A percentile compares a stretch with the other conserved stretches of the same genome.
Evolutionary conservation across 2,888 invertebrate genomes (phyloP).

Genomic region (Helleia helle): DNA sequence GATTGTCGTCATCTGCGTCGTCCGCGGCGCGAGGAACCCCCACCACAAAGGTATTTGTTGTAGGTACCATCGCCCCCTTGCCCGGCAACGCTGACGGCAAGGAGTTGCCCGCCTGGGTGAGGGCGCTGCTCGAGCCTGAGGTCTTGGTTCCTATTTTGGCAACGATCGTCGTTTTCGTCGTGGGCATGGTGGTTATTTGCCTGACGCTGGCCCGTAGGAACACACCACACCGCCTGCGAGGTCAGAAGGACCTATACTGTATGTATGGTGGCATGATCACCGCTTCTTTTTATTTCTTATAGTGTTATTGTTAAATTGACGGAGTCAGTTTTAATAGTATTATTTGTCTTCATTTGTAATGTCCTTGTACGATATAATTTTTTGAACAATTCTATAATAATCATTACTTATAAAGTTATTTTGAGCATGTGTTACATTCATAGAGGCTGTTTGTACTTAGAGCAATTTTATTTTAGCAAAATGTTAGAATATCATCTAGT

Average conservation of each 20-base stretch:
- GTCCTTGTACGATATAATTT: no score
- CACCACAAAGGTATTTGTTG: conserved; percentile 83
- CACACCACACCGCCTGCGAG: conserved; percentile 86
- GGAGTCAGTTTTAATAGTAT: no score
- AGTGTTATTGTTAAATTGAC: no score
- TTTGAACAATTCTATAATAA: no score
- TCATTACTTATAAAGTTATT: no score
- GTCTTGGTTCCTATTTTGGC: conserved; percentile 93
- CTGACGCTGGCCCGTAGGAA: conserved; percentile 89
- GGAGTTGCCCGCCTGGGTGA: conserved; percentile 82
- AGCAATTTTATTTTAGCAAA: no score
- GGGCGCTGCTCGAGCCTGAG: conserved; percentile 91
- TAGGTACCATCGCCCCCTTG: conserved; percentile 89
- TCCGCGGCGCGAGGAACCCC: conserved; percentile 87
- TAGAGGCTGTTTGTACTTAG: no score
- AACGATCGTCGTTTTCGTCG: conserved; percentile 90
- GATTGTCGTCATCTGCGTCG: conserved; percentile 93
- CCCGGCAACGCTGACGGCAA: conserved; percentile 74
- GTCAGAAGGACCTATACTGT: conserved; percentile 84
- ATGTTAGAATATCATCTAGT: no score
- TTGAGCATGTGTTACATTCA: no score
- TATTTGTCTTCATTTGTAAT: no score
- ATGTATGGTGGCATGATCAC: conserved; percentile 62
- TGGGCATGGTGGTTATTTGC: conserved; percentile 92
- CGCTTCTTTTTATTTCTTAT: conserved; percentile 3